phyloP scores from a whole-genome alignment of 2,888 invertebrate genomes.

The Cheiracanthium punctorium region DNA sequence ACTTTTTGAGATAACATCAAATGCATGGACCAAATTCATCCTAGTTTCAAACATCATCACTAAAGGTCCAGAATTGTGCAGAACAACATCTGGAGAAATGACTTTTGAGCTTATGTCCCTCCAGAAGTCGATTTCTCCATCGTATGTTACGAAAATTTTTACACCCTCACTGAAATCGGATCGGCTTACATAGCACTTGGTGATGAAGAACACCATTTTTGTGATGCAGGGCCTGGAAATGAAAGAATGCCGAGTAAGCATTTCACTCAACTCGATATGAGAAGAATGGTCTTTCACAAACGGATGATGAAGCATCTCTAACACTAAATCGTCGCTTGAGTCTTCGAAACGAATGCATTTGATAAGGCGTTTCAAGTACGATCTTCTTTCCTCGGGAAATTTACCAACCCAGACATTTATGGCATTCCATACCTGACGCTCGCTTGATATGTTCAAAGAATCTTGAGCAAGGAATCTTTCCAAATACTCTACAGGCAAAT shows the following conservation, averaged over 20 bases:
- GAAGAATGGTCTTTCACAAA: background rate
- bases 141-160: conserved; percentile 2
- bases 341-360: background rate
- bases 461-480: background rate
- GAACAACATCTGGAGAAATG: no score
- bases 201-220: background rate
- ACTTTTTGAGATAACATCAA: background rate
- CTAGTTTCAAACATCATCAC: conserved; percentile 30
- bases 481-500: conserved; percentile 8
- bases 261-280: background rate
- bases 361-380: background rate
- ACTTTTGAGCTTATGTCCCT: background rate
- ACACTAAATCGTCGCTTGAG: conserved; percentile 1
- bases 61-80: background rate
- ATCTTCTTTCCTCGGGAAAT: background rate
- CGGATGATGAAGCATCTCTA: background rate
- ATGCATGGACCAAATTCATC: background rate
- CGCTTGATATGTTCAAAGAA: conserved; percentile 21
- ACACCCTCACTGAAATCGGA: background rate
- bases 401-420: conserved; percentile 1
- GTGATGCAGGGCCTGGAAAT: background rate
- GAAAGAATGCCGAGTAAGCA: background rate
- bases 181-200: background rate
- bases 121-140: conserved; percentile 29
- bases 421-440: background rate